These are phyloP conservation scores for Porites cylindrica DNA, from an alignment of 92 coral and sea anemone genomes.

Conservation along the genomic window DNA sequence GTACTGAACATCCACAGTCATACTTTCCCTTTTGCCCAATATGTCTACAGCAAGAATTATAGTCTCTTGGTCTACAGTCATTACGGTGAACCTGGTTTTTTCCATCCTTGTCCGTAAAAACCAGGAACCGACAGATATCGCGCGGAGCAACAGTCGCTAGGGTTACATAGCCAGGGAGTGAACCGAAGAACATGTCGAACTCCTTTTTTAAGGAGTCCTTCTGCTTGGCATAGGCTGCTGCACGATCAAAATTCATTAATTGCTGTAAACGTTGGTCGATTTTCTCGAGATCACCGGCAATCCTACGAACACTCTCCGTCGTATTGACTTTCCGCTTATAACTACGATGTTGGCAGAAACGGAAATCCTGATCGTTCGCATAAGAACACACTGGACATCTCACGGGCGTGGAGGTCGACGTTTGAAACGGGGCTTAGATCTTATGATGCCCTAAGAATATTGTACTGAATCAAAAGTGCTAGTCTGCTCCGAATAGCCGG, in stretches of 20 bases:
- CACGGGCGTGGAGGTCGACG: too few relatives aligned
- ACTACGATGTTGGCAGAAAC: conserved; percentile 77
- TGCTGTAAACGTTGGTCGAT: conserved; percentile 55
- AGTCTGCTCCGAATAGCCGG: too few relatives aligned
- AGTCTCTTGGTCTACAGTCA: conserved; percentile 20
- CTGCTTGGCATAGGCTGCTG: conserved; percentile 36
- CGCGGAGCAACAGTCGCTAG: conserved; percentile 44
- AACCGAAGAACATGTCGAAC: conserved; percentile 34
- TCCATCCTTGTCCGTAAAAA: conserved; percentile 64
- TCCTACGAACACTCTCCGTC: neutral
- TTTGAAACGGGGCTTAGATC: too few relatives aligned
- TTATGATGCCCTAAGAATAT: too few relatives aligned
- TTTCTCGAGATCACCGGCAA: conserved; percentile 19
- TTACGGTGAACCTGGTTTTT: conserved; percentile 58
- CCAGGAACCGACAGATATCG: conserved; percentile 61
- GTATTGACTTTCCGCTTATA: conserved; percentile 31
- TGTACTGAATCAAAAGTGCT: too few relatives aligned
- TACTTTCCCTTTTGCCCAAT: conserved; percentile 32
- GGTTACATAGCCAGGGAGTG: conserved; percentile 36
- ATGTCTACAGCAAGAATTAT: conserved; percentile 12
- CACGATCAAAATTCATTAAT: conserved; percentile 31
- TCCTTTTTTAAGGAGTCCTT: conserved; percentile 54
- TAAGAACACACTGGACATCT: conserved; percentile 28
- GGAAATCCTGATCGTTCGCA: conserved; percentile 70
- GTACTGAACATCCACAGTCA: conserved; percentile 50